Evolutionary conservation across 2,113 vertebrate species (phyloP), one percentile per base, ranked within the genome.

Genomic region (Crotalus viridis): DNA sequence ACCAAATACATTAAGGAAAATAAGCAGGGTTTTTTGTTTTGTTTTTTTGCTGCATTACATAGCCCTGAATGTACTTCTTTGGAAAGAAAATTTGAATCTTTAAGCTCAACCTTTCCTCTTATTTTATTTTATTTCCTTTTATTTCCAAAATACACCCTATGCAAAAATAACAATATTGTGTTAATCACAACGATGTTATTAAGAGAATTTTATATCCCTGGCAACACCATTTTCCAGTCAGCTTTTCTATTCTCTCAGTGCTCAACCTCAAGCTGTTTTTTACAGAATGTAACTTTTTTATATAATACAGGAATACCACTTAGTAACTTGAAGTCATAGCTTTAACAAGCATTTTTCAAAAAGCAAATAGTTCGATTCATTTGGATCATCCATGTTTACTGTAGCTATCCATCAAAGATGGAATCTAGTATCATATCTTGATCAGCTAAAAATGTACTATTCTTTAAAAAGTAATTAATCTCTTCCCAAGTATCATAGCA

Each of bases 161-260:
- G 74, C 54, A 55, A 24, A 86, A 57, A 19, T 39, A 64, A 56
- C 22, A 55, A 2, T n/a, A 9, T 48, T 81, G 61, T 85, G 91
- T 55, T 89, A n/a, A 46, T 39, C 21, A n/a, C 91, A 10, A 89
- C n/a, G 52, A 89, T 48, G 17, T 92, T 89, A 39, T 56, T 46
- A 92, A 56, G 87, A 81, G 5, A 56, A 81, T 56, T 52, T 55
- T 24, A 92, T 89, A 85, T 57, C 91, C 87, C 85, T 89, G 87
- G 91, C 91, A 92, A 92, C 91, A 92, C 10, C 64, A 48, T 54
- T 51, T 89, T 85, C 87, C 43, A 48, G 56, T 89, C 64, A 15
- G 21, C 19, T 51, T 59, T 8, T 87, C 43, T 89, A n/a, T 74
- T 85, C 15, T 48, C 61, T 85, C 43, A 24, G n/a, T 89, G 10